Percentiles rank a stretch among this genome's conserved stretches.
Evolutionary conservation across 1,140 invertebrate species (phyloP).

Genomic region (Nebria ingens): DNA sequence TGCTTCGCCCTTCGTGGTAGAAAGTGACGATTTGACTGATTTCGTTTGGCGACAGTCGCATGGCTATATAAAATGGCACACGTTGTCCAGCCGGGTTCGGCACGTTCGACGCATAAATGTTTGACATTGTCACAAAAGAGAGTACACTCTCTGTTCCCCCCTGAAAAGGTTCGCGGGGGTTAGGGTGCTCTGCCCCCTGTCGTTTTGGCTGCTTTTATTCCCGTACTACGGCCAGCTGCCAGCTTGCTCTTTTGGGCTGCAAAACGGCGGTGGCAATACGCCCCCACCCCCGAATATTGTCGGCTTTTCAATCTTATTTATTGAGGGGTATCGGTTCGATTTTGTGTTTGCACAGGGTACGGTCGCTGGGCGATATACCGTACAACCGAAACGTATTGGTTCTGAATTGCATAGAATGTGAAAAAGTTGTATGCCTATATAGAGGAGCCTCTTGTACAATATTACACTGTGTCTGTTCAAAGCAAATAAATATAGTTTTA

Average conservation of each 20-base stretch:
- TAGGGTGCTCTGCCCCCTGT: slow-evolving; percentile 30
- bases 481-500: too few species aligned
- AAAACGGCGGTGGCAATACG: slow-evolving; percentile 8
- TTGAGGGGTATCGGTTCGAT: slow-evolving; percentile 20
- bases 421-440: not conserved
- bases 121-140: slow-evolving; percentile 32
- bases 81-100: slow-evolving; percentile 20
- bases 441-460: too few species aligned
- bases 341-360: slow-evolving; percentile 7
- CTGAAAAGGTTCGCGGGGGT: slow-evolving; percentile 20
- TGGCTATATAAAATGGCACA: slow-evolving; percentile 3
- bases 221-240: slow-evolving; percentile 30
- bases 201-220: slow-evolving; percentile 31
- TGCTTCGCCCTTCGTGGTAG: not conserved
- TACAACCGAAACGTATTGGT: not conserved
- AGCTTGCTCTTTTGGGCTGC: slow-evolving; percentile 16
- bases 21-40: slow-evolving; percentile 5
- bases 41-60: not conserved
- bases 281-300: slow-evolving; percentile 30
- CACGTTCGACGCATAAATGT: slow-evolving; percentile 29
- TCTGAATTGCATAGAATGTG: slow-evolving; percentile 1
- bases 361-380: too few species aligned
- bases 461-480: too few species aligned
- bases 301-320: slow-evolving; percentile 30
- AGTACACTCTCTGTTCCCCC: too few species aligned